Percentiles rank a stretch among this genome's conserved stretches.
phyloP scores from a whole-genome alignment of 2,113 vertebrate genomes.

The Terrapene triunguis region DNA sequence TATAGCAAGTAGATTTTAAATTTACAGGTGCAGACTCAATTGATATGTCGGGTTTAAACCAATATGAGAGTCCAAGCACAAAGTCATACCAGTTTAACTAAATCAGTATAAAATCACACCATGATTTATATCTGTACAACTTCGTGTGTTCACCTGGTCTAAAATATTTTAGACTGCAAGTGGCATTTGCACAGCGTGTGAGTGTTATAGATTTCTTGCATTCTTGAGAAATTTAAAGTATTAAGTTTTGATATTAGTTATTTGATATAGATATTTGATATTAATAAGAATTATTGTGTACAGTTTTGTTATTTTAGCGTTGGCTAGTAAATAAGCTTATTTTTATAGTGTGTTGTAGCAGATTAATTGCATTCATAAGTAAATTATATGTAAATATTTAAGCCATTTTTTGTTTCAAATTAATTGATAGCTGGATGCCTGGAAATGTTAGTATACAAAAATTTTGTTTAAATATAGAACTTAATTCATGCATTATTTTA shows the following conservation, averaged over 20 bases:
- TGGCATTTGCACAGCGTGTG: neutral
- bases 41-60: neutral
- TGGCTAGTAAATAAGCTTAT: neutral
- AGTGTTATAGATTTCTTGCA: neutral
- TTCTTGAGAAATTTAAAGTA: neutral
- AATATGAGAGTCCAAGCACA: neutral
- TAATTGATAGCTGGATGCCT: neutral
- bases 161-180: neutral
- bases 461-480: neutral
- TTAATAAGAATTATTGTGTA: too few species aligned
- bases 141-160: neutral
- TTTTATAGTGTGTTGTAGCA: neutral
- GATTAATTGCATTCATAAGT: neutral
- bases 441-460: neutral
- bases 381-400: neutral
- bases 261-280: too few species aligned
- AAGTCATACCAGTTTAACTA: neutral
- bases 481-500: neutral
- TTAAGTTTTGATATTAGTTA: neutral
- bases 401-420: neutral
- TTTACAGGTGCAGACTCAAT: neutral
- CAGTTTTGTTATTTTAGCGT: neutral
- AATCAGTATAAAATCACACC: neutral
- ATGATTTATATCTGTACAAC: neutral
- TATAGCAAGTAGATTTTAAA: too few species aligned